Percentiles rank a stretch among this genome's conserved stretches.
Conservation (phyloP, 2,888 invertebrate species). For the Nephrotoma guestfalica region DNA sequence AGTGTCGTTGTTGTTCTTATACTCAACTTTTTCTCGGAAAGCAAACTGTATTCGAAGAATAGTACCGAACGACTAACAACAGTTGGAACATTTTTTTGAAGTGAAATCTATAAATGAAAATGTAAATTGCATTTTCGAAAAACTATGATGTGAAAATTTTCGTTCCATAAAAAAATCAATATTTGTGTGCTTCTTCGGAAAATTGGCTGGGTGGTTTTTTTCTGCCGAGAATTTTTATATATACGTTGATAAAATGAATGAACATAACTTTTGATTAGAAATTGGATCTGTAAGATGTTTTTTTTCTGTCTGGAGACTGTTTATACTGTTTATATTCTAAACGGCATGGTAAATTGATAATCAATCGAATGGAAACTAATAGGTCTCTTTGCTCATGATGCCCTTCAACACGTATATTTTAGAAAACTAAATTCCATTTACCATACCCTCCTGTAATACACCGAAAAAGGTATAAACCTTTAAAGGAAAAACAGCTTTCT, state of each 20-base stretch:
- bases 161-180: neutral
- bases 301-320: neutral
- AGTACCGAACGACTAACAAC: neutral
- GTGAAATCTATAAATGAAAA: neutral
- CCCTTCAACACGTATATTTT: neutral
- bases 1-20: neutral
- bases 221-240: neutral
- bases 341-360: neutral
- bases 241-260: neutral
- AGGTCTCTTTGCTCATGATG: neutral
- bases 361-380: neutral
- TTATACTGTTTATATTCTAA: neutral
- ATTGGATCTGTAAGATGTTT: neutral
- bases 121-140: neutral
- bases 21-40: neutral
- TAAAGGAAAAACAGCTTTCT: neutral
- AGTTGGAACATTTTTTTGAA: neutral
- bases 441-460: neutral
- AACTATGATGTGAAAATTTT: neutral
- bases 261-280: neutral
- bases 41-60: neutral
- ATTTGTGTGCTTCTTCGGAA: neutral
- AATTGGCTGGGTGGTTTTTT: neutral
- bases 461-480: neutral
- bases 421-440: too few species aligned